Conservation (phyloP, 1,140 invertebrate genomes). For the Temnothorax nylanderi region DNA sequence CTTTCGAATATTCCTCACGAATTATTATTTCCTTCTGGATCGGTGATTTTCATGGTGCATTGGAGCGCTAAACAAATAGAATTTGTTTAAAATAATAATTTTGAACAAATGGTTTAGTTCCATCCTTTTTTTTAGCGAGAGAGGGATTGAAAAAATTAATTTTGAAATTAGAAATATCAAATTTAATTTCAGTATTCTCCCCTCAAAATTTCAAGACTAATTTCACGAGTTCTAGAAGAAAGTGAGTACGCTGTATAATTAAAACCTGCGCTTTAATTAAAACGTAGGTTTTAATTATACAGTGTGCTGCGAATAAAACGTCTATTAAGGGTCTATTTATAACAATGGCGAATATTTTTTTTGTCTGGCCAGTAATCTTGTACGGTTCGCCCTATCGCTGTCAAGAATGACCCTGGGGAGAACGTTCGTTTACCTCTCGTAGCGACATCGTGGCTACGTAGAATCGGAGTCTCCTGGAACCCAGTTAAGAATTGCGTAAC, state of each 20-base stretch:
- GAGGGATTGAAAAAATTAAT: not conserved
- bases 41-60: not conserved
- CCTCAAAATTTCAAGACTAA: slow-evolving; percentile 1
- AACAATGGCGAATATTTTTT: slow-evolving; percentile 15
- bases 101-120: not conserved
- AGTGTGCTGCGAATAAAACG: not conserved
- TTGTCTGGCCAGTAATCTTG: not conserved
- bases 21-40: not conserved
- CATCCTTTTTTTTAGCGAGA: not conserved
- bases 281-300: not conserved
- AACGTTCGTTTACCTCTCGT: slow-evolving; percentile 65
- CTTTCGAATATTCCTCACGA: not conserved
- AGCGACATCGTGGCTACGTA: slow-evolving; percentile 58
- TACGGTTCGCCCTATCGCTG: not conserved
- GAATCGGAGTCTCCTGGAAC: slow-evolving; percentile 73
- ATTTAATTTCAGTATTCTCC: not conserved
- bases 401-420: slow-evolving; percentile 60
- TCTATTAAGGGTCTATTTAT: not conserved
- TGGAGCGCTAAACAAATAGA: not conserved
- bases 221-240: slow-evolving; percentile 7
- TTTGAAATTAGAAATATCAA: not conserved
- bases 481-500: slow-evolving; percentile 75
- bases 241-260: not conserved
- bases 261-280: slow-evolving; percentile 12
- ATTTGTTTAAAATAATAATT: not conserved